Evolutionary conservation across 2,797 vertebrate genomes (phyloP).

Genomic region (Acestrorhynchus altus): DNA sequence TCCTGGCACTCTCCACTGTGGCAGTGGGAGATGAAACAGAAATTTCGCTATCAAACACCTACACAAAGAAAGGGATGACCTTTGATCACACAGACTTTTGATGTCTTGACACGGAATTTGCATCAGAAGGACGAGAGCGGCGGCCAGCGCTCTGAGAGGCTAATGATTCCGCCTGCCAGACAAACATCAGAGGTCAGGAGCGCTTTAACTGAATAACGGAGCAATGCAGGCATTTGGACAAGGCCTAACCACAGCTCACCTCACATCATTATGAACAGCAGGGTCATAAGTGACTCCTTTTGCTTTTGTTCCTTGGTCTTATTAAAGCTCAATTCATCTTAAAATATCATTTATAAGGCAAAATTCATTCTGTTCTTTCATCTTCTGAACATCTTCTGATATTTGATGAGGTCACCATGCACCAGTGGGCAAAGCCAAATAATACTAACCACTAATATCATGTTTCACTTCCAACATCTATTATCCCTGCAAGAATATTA

Average conservation of each 20-base stretch:
- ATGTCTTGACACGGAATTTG: constrained; percentile 93
- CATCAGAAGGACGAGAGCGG: constrained; percentile 81
- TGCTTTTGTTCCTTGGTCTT: too few species aligned
- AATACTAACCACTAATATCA: too few species aligned
- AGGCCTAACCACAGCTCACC: not conserved
- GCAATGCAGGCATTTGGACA: not conserved
- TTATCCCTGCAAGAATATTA: too few species aligned
- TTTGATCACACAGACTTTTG: constrained; percentile 90
- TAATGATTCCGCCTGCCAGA: constrained; percentile 80
- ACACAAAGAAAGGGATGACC: constrained; percentile 89
- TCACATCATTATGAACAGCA: not conserved
- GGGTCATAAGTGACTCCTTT: constrained; percentile 8
- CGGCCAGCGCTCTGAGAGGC: constrained; percentile 74
- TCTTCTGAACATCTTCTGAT: too few species aligned
- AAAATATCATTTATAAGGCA: too few species aligned
- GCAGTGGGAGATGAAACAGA: constrained; percentile 90
- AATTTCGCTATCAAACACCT: constrained; percentile 91
- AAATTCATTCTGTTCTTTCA: too few species aligned
- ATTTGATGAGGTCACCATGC: too few species aligned
- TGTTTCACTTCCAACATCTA: too few species aligned
- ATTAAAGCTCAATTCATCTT: too few species aligned
- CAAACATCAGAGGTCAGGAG: constrained; percentile 84
- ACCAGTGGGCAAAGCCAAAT: too few species aligned
- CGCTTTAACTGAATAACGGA: constrained; percentile 78
- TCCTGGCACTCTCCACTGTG: constrained; percentile 72